Percentiles rank a stretch among this genome's conserved stretches.
Conservation (phyloP, 2,888 invertebrate genomes). For the Schizaphis graminum region DNA sequence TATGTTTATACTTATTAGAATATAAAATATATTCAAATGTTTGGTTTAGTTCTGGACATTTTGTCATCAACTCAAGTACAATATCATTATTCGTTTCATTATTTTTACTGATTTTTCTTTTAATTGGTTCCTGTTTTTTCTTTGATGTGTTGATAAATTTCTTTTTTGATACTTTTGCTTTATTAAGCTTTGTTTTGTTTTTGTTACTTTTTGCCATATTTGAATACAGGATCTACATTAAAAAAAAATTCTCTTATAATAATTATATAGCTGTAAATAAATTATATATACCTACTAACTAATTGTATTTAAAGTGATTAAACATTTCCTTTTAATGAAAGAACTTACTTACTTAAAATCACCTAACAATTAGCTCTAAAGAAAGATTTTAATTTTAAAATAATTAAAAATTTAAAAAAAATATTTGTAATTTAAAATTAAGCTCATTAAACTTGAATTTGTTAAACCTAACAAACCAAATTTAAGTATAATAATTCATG, state of each 20-base stretch:
- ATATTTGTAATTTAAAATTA: neutral
- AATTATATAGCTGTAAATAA: neutral
- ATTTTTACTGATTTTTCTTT: neutral
- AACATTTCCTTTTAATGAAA: neutral
- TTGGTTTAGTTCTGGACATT: constrained; percentile 39
- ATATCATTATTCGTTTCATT: constrained; percentile 16
- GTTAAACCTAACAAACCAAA: neutral
- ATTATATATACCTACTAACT: neutral
- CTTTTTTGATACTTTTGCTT: neutral
- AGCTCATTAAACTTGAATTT: neutral
- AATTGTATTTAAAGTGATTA: neutral
- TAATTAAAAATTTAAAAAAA: neutral
- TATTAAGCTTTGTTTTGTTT: neutral
- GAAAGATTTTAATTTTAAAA: neutral
- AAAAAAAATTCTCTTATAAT: constrained; percentile 49
- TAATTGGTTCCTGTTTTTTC: neutral
- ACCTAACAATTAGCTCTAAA: neutral
- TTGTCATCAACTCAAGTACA: constrained; percentile 45
- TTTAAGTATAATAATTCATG: neutral
- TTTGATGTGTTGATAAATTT: neutral
- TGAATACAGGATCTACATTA: constrained; percentile 56
- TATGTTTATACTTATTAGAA: constrained; percentile 62
- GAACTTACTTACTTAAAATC: neutral
- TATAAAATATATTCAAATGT: constrained; percentile 63
- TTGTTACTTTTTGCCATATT: constrained; percentile 27